Evolutionary conservation across 2,888 invertebrate genomes (phyloP).

Genomic region (Ctenicera cuprea): DNA sequence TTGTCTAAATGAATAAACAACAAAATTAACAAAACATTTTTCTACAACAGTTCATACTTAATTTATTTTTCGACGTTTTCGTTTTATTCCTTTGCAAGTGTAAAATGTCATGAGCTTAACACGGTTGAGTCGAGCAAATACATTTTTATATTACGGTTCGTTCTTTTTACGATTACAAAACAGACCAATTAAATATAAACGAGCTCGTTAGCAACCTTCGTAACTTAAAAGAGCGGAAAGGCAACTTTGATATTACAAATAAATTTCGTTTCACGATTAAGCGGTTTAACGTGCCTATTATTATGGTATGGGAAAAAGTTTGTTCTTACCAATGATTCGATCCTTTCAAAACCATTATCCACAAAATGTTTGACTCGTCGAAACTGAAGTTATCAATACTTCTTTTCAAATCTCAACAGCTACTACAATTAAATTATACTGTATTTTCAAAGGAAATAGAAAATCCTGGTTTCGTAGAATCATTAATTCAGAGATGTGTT

Average conservation of each 20-base stretch:
- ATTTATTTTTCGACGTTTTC: no score
- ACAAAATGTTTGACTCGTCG: no score
- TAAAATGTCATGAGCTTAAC: not conserved
- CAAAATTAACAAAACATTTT: no score
- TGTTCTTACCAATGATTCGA: not conserved
- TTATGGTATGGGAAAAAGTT: slow-evolving; percentile 4
- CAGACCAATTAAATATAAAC: slow-evolving; percentile 24
- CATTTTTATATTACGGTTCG: not conserved
- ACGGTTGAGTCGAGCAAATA: not conserved
- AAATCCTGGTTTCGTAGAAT: not conserved
- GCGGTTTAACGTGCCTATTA: slow-evolving; percentile 11
- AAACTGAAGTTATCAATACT: no score
- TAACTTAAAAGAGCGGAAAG: slow-evolving; percentile 16
- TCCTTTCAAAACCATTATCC: no score
- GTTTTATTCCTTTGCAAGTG: not conserved
- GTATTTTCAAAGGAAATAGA: no score
- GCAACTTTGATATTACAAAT: slow-evolving; percentile 10
- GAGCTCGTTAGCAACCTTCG: slow-evolving; percentile 17
- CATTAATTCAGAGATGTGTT: slow-evolving; percentile 8
- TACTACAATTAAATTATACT: no score
- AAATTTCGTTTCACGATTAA: slow-evolving; percentile 17
- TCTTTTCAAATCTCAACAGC: no score
- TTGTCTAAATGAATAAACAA: no score
- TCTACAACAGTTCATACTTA: no score
- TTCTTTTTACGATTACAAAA: slow-evolving; percentile 7